phyloP scores from a whole-genome alignment of 2,888 invertebrate genomes.

The Alloplasta piceator region DNA sequence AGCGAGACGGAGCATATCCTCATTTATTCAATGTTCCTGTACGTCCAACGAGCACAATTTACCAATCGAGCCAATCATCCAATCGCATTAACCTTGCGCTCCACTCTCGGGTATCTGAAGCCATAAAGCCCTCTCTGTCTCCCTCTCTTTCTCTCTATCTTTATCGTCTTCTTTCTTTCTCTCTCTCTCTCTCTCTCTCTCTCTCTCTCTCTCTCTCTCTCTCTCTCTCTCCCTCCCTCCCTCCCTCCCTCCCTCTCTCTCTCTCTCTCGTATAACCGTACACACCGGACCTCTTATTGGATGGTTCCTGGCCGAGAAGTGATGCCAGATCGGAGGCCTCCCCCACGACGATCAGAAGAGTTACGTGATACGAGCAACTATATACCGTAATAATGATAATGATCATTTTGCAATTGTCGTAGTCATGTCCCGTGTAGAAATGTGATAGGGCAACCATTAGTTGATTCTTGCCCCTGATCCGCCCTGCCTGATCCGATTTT shows the following conservation, averaged over 20 bases:
- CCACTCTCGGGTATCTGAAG: conserved; percentile 70
- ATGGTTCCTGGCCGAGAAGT: conserved; percentile 57
- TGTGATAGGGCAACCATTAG: no score
- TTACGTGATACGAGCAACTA: conserved; percentile 43
- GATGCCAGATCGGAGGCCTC: conserved; percentile 1
- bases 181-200: background rate
- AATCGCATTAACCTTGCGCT: conserved; percentile 82
- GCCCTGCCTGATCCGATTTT: no score
- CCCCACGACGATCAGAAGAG: conserved; percentile 29
- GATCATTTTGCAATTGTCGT: conserved; percentile 5
- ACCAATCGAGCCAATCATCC: conserved; percentile 82
- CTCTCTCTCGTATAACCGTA: background rate
- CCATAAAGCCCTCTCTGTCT: conserved; percentile 24
- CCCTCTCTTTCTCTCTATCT: background rate
- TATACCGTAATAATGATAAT: conserved; percentile 25
- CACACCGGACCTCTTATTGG: conserved; percentile 50
- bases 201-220: conserved; percentile 6
- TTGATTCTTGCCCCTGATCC: no score
- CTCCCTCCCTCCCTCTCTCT: conserved; percentile 3
- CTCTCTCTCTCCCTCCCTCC: conserved; percentile 21
- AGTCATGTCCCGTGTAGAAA: no score
- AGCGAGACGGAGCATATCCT: conserved; percentile 77
- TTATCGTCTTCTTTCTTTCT: conserved; percentile 5
- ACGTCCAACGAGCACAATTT: conserved; percentile 78
- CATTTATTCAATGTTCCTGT: conserved; percentile 81